Conservation (phyloP, 2,888 invertebrate genomes). For the Gymnosoma rotundatum region DNA sequence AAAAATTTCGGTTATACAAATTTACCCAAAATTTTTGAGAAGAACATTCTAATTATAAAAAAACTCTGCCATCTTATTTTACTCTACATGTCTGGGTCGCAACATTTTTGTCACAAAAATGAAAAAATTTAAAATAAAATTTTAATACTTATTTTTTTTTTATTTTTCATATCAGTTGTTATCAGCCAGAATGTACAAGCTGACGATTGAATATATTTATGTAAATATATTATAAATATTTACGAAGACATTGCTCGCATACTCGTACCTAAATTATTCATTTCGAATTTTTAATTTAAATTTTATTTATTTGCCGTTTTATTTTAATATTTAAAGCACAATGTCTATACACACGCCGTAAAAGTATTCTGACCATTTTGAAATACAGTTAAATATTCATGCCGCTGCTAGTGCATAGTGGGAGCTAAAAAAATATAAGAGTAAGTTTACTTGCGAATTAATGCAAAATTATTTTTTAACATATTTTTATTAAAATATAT, state of each 20-base stretch:
- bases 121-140: background rate
- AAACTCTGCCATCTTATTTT: too few species aligned
- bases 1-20: too few species aligned
- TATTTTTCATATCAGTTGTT: background rate
- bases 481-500: background rate
- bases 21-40: too few species aligned
- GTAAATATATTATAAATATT: conserved; percentile 13
- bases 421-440: too few species aligned
- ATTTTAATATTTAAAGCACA: conserved; percentile 23
- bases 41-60: too few species aligned
- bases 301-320: background rate
- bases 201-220: conserved; percentile 7
- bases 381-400: conserved; percentile 50
- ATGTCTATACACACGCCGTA: background rate
- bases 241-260: background rate
- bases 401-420: background rate
- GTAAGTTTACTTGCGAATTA: too few species aligned
- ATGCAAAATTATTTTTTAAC: background rate
- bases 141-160: background rate
- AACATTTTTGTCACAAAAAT: background rate
- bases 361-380: conserved; percentile 37
- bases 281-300: conserved; percentile 44
- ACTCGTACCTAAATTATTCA: conserved; percentile 13
- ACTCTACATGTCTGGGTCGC: too few species aligned
- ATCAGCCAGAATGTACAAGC: background rate